Percentiles rank a stretch among this genome's conserved stretches.
phyloP scores from a whole-genome alignment of 2,113 vertebrate species.

The Myotis brandtii region DNA sequence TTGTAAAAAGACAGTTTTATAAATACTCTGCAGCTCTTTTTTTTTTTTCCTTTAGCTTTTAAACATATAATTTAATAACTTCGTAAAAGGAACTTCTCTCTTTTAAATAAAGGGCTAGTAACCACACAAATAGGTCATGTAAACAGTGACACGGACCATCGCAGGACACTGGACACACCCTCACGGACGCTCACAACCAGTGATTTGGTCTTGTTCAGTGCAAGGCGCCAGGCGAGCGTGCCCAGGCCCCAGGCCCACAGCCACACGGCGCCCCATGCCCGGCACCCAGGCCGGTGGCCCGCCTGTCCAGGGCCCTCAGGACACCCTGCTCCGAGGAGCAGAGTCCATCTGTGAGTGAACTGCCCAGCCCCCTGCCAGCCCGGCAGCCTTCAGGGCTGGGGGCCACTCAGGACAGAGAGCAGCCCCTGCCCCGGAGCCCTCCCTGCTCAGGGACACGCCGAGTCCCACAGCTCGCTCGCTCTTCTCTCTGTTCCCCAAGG shows the following conservation, averaged over 20 bases:
- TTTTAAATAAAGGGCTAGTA: conserved; percentile 90
- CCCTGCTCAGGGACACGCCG: background rate
- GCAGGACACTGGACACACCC: conserved; percentile 86
- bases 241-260: conserved; percentile 75
- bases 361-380: background rate
- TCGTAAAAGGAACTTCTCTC: conserved; percentile 88
- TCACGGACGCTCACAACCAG: conserved; percentile 83
- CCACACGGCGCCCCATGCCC: conserved; percentile 33
- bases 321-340: background rate
- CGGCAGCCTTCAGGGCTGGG: background rate
- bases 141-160: conserved; percentile 86
- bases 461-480: background rate
- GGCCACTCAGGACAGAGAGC: background rate
- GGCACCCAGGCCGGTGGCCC: background rate
- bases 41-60: conserved; percentile 84
- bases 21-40: conserved; percentile 85
- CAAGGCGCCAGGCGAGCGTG: conserved; percentile 88
- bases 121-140: conserved; percentile 92
- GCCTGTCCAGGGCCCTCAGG: background rate
- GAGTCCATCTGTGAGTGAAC: background rate
- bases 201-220: conserved; percentile 91
- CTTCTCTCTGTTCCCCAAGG: background rate
- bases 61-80: conserved; percentile 90
- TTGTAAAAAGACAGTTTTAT: conserved; percentile 86
- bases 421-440: background rate